A percentile compares a stretch with the other conserved stretches of the same genome.
phyloP scores from a whole-genome alignment of 2,888 invertebrate species.

The Philaethria dido region DNA sequence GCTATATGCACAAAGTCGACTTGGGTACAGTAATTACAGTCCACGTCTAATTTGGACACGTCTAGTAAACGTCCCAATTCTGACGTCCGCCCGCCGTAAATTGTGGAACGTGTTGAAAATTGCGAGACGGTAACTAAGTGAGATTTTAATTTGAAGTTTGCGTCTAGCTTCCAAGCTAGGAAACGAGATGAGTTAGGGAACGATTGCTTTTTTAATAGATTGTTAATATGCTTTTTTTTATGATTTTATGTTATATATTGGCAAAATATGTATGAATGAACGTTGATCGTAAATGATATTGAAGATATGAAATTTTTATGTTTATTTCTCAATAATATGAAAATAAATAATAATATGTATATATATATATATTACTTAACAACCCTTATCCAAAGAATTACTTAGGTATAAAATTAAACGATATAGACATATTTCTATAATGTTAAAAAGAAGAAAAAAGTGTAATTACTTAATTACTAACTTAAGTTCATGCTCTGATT shows the following conservation, averaged over 20 bases:
- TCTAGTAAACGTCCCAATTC: slow-evolving; percentile 15
- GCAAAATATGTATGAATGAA: not conserved
- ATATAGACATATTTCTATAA: too few relatives aligned
- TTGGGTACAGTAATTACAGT: slow-evolving; percentile 3
- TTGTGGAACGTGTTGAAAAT: slow-evolving; percentile 18
- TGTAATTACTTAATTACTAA: too few relatives aligned
- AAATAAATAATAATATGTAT: too few relatives aligned
- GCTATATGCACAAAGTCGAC: not conserved
- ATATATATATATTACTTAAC: too few relatives aligned
- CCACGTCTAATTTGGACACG: slow-evolving; percentile 16
- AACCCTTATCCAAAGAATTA: too few relatives aligned
- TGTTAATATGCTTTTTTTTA: not conserved
- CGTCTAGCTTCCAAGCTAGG: not conserved
- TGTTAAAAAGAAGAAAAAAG: too few relatives aligned
- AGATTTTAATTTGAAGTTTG: slow-evolving; percentile 20
- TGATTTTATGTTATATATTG: not conserved
- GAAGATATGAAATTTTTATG: too few relatives aligned
- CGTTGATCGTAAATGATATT: not conserved
- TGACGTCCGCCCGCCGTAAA: slow-evolving; percentile 1
- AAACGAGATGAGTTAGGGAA: slow-evolving; percentile 1
- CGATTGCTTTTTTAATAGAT: not conserved
- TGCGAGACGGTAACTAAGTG: slow-evolving; percentile 6
- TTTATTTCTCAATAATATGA: too few relatives aligned
- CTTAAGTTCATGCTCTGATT: too few relatives aligned
- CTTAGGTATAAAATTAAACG: too few relatives aligned